Conservation (phyloP, 2,113 vertebrate genomes). For the Calidris pygmaea region DNA sequence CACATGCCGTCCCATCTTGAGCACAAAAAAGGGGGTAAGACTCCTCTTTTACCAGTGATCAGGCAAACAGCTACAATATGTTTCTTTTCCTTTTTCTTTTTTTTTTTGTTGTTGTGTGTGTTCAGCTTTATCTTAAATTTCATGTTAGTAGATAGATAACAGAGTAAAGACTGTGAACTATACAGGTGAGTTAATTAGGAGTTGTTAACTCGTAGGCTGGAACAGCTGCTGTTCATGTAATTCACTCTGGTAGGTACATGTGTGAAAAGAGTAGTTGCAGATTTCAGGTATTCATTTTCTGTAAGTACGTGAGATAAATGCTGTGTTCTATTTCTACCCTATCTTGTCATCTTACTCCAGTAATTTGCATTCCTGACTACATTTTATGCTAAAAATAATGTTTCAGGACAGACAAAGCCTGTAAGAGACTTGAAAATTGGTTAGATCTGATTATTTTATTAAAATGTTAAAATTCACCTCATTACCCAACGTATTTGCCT, state of each 20-base stretch:
- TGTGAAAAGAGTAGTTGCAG: neutral
- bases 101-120: neutral
- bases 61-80: neutral
- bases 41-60: neutral
- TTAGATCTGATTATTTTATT: conserved; percentile 54
- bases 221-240: neutral
- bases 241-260: neutral
- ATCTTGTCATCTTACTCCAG: neutral
- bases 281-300: neutral
- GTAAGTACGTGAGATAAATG: neutral
- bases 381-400: conserved; percentile 20
- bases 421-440: conserved; percentile 21
- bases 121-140: neutral
- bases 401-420: neutral
- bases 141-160: neutral
- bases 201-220: neutral
- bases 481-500: conserved; percentile 38
- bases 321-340: neutral
- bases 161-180: neutral
- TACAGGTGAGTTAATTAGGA: neutral
- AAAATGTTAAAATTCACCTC: conserved; percentile 59
- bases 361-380: conserved; percentile 27
- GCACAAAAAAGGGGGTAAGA: neutral
- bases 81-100: too few species aligned
- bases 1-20: neutral